phyloP scores from a whole-genome alignment of 1,140 invertebrate genomes.

The Kradibia gibbosae region DNA sequence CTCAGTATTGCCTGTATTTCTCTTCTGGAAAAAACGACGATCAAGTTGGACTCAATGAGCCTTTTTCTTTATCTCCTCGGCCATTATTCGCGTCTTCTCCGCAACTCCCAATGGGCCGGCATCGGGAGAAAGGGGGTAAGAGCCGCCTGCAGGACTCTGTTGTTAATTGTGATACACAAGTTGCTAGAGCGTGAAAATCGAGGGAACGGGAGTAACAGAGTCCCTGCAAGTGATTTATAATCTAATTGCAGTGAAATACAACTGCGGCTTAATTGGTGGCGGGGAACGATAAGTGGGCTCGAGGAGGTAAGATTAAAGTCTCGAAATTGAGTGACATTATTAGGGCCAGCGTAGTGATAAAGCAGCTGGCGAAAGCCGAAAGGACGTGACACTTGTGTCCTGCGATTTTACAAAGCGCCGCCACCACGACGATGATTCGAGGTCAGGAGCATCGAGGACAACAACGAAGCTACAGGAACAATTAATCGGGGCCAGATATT shows the following conservation, averaged over 20 bases:
- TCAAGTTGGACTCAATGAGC: too few species aligned
- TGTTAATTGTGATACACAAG: neutral
- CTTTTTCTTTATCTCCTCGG: too few species aligned
- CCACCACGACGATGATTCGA: neutral
- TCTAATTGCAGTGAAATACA: neutral
- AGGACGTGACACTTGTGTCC: neutral
- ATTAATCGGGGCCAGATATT: neutral
- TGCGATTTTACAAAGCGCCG: neutral
- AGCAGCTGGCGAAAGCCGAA: neutral
- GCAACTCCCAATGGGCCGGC: too few species aligned
- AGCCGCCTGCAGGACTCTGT: neutral
- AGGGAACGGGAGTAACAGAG: neutral
- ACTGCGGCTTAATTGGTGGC: neutral
- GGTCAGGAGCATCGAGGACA: neutral
- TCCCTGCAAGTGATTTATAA: neutral
- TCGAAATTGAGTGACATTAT: neutral
- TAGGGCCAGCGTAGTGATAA: neutral
- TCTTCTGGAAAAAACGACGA: too few species aligned
- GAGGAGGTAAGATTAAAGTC: neutral
- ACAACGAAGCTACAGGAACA: neutral
- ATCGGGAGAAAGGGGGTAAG: neutral
- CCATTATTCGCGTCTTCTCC: too few species aligned
- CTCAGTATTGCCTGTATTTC: too few species aligned
- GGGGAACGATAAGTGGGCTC: neutral
- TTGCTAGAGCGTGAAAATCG: neutral